Percentiles rank a stretch among this genome's conserved stretches.
Conservation (phyloP, 92 coral and sea anemone species). For the Parazoanthus atlanticus region DNA sequence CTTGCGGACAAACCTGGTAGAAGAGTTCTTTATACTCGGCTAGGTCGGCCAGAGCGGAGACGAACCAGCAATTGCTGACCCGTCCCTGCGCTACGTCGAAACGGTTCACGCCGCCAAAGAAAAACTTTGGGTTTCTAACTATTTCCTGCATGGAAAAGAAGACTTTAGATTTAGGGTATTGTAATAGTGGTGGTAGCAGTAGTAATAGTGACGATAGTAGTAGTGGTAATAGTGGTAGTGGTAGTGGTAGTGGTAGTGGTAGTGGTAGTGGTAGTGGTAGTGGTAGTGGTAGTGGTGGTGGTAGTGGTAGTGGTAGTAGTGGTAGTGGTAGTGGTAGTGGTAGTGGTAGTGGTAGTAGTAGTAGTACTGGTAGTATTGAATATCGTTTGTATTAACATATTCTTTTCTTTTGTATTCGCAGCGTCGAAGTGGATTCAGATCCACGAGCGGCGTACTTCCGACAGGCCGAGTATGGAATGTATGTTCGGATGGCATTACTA, state of each 20-base stretch:
- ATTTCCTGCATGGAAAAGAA: constrained; percentile 57
- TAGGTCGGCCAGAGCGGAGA: constrained; percentile 84
- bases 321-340: no score
- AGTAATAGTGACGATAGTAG: no score
- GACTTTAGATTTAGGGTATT: no score
- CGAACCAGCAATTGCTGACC: constrained; percentile 89
- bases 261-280: no score
- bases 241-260: no score
- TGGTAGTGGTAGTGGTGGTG: no score
- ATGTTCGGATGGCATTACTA: constrained; percentile 94
- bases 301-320: no score
- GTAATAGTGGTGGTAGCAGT: no score
- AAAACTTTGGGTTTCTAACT: constrained; percentile 68
- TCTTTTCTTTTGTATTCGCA: constrained; percentile 30
- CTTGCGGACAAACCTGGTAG: constrained; percentile 72
- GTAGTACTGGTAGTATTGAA: no score
- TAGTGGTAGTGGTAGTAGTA: no score
- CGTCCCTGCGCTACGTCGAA: constrained; percentile 82
- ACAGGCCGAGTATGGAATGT: constrained; percentile 99
- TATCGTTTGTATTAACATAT: not conserved
- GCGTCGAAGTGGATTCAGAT: constrained; percentile 91
- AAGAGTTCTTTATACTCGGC: constrained; percentile 67
- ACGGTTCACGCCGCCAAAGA: constrained; percentile 63
- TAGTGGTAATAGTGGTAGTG: no score
- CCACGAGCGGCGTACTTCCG: constrained; percentile 98